These are phyloP conservation scores for Chaetogeoica ovagalla DNA, from an alignment of 2,888 invertebrate genomes.

Conservation along the genomic window DNA sequence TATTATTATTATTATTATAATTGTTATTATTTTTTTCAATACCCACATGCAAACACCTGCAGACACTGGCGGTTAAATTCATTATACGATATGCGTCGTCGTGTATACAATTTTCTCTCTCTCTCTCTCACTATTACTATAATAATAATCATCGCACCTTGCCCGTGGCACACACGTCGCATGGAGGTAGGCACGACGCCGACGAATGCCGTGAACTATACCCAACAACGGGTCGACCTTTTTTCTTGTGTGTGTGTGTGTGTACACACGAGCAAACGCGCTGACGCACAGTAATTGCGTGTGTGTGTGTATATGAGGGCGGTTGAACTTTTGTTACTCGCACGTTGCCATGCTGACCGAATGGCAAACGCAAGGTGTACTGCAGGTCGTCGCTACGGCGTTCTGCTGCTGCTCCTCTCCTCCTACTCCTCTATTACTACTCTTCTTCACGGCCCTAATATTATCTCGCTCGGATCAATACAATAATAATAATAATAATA, in stretches of 20 bases:
- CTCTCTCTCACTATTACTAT: neutral
- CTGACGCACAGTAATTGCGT: neutral
- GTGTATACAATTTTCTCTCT: too few relatives aligned
- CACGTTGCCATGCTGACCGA: slow-evolving; percentile 50
- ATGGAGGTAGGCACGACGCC: too few relatives aligned
- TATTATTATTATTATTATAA: neutral
- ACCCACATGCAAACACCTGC: slow-evolving; percentile 51
- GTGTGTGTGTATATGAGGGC: slow-evolving; percentile 12
- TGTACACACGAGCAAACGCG: neutral
- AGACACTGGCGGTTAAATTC: neutral
- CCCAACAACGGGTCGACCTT: slow-evolving; percentile 27
- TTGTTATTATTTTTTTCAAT: slow-evolving; percentile 19
- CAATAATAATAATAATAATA: too few relatives aligned
- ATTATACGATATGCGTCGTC: too few relatives aligned
- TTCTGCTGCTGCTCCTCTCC: neutral
- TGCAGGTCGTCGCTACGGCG: neutral
- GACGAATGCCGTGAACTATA: slow-evolving; percentile 24
- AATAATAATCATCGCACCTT: slow-evolving; percentile 33
- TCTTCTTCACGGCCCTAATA: too few relatives aligned
- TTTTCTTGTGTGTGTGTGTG: neutral
- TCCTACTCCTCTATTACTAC: neutral
- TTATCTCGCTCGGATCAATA: slow-evolving; percentile 16
- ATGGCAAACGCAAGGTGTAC: neutral
- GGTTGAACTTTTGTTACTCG: slow-evolving; percentile 50
- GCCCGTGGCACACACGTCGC: neutral